Percentiles rank a stretch among this genome's conserved stretches.
These are phyloP conservation scores for Drosophila biarmipes DNA, from an alignment of 1,140 invertebrate genomes.

Conservation along the genomic window DNA sequence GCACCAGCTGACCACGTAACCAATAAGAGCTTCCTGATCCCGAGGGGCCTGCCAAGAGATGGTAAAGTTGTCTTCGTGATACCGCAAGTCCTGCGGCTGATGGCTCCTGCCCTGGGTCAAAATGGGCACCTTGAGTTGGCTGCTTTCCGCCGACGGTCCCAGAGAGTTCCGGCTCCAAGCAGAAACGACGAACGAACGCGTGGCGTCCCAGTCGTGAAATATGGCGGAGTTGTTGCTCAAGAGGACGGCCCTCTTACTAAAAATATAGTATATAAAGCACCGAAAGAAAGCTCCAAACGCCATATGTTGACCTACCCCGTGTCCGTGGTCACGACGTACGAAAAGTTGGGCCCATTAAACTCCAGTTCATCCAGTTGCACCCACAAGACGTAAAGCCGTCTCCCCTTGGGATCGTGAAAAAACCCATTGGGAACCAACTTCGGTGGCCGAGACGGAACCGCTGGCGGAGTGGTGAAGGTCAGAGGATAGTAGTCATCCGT, in stretches of 20 bases:
- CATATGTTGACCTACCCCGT: neutral
- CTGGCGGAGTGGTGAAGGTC: neutral
- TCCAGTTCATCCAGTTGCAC: neutral
- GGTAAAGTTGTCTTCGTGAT: slow-evolving; percentile 3
- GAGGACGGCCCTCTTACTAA: neutral
- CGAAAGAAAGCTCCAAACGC: no score
- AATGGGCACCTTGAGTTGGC: neutral
- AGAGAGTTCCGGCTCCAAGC: slow-evolving; percentile 11
- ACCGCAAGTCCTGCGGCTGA: neutral
- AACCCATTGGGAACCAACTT: neutral
- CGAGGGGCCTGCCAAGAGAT: slow-evolving; percentile 4
- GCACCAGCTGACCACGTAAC: slow-evolving; percentile 13
- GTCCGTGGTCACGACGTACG: neutral
- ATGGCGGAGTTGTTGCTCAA: neutral
- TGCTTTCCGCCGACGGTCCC: neutral
- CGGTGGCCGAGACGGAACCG: neutral
- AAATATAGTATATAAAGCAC: neutral
- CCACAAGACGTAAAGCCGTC: neutral
- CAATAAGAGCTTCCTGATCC: neutral
- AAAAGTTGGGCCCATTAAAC: neutral
- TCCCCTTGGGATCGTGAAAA: neutral
- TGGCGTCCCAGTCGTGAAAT: slow-evolving; percentile 5
- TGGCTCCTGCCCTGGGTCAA: neutral
- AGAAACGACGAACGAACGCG: neutral
- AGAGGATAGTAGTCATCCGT: neutral